Evolutionary conservation across 2,113 vertebrate genomes (phyloP).

Genomic region (Ifrita kowaldi): DNA sequence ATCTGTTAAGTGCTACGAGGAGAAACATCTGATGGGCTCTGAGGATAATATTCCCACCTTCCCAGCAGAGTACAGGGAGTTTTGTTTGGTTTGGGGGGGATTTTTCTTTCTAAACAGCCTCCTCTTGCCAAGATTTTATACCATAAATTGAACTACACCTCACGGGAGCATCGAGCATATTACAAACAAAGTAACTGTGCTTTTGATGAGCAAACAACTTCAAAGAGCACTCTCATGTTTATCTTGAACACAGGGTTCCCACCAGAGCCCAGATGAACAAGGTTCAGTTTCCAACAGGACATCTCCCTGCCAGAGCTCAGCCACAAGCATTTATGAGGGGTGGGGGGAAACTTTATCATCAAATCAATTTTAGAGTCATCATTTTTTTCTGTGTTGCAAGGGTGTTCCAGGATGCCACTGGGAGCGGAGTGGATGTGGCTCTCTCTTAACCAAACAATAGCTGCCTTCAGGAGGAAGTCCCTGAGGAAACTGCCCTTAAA

Average conservation of each 20-base stretch:
- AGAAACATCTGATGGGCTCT: background rate
- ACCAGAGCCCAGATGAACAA: slow-evolving; percentile 10
- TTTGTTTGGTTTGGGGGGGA: background rate
- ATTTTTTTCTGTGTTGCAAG: background rate
- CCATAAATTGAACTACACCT: slow-evolving; percentile 9
- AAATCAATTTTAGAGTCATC: slow-evolving; percentile 8
- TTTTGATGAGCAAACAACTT: slow-evolving; percentile 62
- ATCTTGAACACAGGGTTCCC: slow-evolving; percentile 38
- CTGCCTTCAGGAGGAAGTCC: slow-evolving; percentile 18
- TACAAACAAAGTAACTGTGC: slow-evolving; percentile 40
- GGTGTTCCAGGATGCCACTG: background rate
- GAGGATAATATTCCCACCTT: background rate
- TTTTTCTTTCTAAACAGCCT: background rate
- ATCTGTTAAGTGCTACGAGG: background rate
- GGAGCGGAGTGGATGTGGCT: background rate
- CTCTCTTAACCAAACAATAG: slow-evolving; percentile 18
- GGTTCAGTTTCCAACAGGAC: slow-evolving; percentile 45
- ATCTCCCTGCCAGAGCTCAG: slow-evolving; percentile 37
- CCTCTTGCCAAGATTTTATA: slow-evolving; percentile 27
- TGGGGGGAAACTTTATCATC: slow-evolving; percentile 2
- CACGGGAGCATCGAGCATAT: slow-evolving; percentile 11
- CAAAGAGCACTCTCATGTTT: slow-evolving; percentile 42
- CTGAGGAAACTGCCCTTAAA: slow-evolving; percentile 9
- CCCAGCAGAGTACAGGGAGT: background rate
- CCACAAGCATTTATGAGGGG: slow-evolving; percentile 14